Percentiles rank a stretch among this genome's conserved stretches.
Conservation (phyloP, 2,797 vertebrate genomes). For the Sebastiscus tertius region DNA sequence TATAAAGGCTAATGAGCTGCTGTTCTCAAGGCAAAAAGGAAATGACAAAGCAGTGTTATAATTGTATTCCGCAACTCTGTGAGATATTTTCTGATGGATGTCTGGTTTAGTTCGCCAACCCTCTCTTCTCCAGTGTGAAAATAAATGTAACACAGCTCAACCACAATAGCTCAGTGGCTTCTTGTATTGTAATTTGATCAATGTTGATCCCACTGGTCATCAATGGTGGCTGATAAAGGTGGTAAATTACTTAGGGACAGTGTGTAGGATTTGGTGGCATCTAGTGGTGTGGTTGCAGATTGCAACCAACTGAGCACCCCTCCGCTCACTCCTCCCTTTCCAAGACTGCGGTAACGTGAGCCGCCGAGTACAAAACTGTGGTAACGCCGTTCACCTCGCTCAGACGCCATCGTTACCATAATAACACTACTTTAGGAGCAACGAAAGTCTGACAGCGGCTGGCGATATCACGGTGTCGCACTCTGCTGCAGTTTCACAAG, state of each 20-base stretch:
- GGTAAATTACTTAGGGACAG: not conserved
- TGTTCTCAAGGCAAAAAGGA: not conserved
- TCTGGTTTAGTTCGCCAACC: not conserved
- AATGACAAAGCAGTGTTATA: not conserved
- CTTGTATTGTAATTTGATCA: not conserved
- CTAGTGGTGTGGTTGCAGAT: not conserved
- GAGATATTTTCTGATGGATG: not conserved
- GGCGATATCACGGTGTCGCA: not conserved
- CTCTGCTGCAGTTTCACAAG: not conserved
- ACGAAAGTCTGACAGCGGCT: not conserved
- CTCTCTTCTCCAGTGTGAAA: not conserved
- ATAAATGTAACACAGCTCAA: not conserved
- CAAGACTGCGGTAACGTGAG: too few species aligned
- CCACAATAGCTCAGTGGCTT: not conserved
- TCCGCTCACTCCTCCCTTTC: too few species aligned
- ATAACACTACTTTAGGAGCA: not conserved
- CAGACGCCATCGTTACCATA: fast-evolving
- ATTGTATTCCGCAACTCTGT: not conserved
- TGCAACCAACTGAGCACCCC: too few species aligned
- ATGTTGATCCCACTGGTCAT: not conserved
- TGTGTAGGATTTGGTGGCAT: not conserved
- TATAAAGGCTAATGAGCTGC: slow-evolving; percentile 5
- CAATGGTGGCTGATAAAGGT: not conserved
- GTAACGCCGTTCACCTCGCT: too few species aligned
- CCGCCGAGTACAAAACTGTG: too few species aligned